Conservation (phyloP, 2,113 vertebrate genomes). For the Mola mola region DNA sequence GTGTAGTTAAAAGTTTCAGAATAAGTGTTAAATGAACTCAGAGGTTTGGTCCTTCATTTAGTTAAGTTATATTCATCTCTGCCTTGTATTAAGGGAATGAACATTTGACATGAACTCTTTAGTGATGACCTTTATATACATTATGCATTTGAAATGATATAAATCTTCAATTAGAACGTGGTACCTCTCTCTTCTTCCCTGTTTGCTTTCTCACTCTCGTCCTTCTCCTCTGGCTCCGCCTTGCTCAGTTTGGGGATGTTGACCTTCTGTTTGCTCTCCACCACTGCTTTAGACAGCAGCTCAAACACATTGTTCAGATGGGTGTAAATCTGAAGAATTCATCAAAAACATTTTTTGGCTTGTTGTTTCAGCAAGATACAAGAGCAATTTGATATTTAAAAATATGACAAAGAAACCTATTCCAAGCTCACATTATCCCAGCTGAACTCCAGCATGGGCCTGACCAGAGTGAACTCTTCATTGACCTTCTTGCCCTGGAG, state of each 20-base stretch:
- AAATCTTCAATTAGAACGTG: not conserved
- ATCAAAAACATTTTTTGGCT: no score
- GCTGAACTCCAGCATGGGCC: conserved; percentile 83
- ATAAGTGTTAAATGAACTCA: no score
- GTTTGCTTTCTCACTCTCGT: conserved; percentile 73
- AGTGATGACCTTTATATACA: conserved; percentile 19
- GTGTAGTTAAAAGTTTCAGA: no score
- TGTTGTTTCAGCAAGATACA: no score
- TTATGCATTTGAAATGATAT: conserved; percentile 2
- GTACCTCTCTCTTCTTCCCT: conserved; percentile 72
- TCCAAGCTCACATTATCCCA: conserved; percentile 79
- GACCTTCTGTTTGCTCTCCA: conserved; percentile 81
- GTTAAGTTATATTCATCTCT: not conserved
- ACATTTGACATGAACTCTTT: conserved; percentile 23
- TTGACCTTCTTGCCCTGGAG: conserved; percentile 83
- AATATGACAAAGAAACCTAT: not conserved
- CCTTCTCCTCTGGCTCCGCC: conserved; percentile 74
- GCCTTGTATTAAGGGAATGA: not conserved
- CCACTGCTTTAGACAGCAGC: conserved; percentile 78
- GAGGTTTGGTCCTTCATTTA: no score
- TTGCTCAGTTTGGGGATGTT: conserved; percentile 76
- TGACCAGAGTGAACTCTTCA: conserved; percentile 81
- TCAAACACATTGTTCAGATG: conserved; percentile 83
- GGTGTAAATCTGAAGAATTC: conserved; percentile 72
- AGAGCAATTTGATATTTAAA: no score